phyloP scores from a whole-genome alignment of 1,140 invertebrate species.

The Drosophila navojoa region DNA sequence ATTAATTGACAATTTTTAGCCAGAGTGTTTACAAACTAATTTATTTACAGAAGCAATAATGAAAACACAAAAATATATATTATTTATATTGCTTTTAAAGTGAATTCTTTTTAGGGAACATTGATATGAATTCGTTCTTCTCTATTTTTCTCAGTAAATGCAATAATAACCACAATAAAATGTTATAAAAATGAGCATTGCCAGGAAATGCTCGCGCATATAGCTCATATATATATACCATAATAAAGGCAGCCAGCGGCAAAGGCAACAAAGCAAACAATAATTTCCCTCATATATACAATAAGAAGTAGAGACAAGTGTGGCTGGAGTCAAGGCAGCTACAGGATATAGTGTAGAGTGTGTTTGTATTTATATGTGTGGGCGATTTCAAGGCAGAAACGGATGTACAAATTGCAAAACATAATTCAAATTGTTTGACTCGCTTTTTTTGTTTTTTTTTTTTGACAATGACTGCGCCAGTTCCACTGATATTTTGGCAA shows the following conservation, averaged over 20 bases:
- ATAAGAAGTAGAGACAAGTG: constrained; percentile 28
- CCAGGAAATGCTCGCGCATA: constrained; percentile 33
- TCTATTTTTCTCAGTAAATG: constrained; percentile 38
- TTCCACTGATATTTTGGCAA: constrained; percentile 20
- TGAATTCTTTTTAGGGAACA: neutral
- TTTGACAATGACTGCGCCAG: constrained; percentile 74
- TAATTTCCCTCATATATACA: constrained; percentile 71
- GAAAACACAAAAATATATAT: no score
- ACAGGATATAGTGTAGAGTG: constrained; percentile 1
- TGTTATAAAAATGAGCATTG: constrained; percentile 57
- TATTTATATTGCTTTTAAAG: no score
- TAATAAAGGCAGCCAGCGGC: constrained; percentile 65
- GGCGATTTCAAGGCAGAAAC: constrained; percentile 60
- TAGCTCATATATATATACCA: constrained; percentile 11
- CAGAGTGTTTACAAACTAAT: no score
- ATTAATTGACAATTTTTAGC: no score
- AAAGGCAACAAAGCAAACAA: constrained; percentile 72
- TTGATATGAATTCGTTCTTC: constrained; percentile 15
- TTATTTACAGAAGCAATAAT: no score
- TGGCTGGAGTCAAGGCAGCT: constrained; percentile 13
- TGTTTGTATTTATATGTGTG: constrained; percentile 36
- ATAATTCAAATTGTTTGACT: constrained; percentile 83
- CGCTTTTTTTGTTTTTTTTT: constrained; percentile 24
- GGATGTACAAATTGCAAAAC: constrained; percentile 82
- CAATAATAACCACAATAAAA: constrained; percentile 77